Base-by-base conservation (phyloP, 2,888 invertebrate genomes). In the Leucoma salicis region DNA sequence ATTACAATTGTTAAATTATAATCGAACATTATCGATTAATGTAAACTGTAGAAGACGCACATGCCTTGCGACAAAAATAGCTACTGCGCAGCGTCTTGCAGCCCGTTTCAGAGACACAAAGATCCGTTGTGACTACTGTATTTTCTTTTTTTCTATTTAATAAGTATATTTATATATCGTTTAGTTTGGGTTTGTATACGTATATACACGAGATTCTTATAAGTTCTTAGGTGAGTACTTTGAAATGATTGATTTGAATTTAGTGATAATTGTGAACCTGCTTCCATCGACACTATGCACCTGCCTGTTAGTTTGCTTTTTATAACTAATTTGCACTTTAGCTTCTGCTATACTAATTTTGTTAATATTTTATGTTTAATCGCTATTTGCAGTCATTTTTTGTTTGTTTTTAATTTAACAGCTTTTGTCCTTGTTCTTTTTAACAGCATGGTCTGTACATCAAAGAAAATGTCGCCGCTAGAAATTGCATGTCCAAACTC, bases 251-350 rank as follows among this genome's bases (percentile, higher is more conserved):
- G 3, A 11, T 27, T 10, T 27, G 4, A 27, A 11, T 27, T 4
- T 27, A 2, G 27, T 21, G 27, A 31, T 44, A 21, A 53, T 45
- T 60, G 55, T 48, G 53, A 64, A 80, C 85, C 86, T 86, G 86
- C 86, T 85, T 86, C 86, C 86, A 82, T 82, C 71, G 49, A 48
- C 48, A 49, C 28, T 36, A 15, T 34, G 29, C 15, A 25, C n/a
- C 3, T 27, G 44, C 40, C 25, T 31, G 46, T 53, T 52, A 57
- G 62, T 65, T 63, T 42, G 53, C 60, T 63, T 62, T n/a, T 16
- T 31, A 11, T 37, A 42, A 37, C 27, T 47, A 45, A 27, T 16
- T 50, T 53, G 56, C 63, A 55, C 61, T 63, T 64, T 63, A 63
- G 63, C 69, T 69, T 70, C 57, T 67, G 62, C 61, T 55, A 34